Conservation (phyloP, 1,140 invertebrate species). For the Drosophila pallidifrons region DNA sequence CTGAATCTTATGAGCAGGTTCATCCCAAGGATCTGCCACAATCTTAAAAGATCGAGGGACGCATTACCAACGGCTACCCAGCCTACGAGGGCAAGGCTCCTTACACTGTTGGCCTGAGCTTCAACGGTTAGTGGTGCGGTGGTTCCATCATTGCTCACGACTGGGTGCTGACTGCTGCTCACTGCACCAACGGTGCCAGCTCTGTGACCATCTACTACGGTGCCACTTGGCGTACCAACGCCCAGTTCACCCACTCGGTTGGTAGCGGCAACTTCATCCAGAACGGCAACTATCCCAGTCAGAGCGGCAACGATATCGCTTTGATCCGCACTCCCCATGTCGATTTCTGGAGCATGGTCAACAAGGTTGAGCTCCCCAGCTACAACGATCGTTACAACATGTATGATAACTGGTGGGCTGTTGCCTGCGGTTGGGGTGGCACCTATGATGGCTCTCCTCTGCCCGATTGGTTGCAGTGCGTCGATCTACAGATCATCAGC, state of each 20-base stretch:
- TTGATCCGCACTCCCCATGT: slow-evolving; percentile 60
- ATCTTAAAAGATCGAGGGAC: slow-evolving; percentile 53
- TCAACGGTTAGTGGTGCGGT: slow-evolving; percentile 71
- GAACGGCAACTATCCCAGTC: slow-evolving; percentile 40
- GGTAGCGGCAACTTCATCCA: slow-evolving; percentile 42
- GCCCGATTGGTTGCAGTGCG: slow-evolving; percentile 56
- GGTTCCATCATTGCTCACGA: slow-evolving; percentile 86
- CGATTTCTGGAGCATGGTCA: slow-evolving; percentile 61
- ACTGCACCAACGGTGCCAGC: slow-evolving; percentile 33
- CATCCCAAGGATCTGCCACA: not conserved
- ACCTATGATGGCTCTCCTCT: slow-evolving; percentile 56
- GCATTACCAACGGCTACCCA: slow-evolving; percentile 66
- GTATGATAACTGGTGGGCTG: slow-evolving; percentile 51
- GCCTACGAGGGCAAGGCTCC: slow-evolving; percentile 85
- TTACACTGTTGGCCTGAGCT: slow-evolving; percentile 85
- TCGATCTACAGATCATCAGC: slow-evolving; percentile 51
- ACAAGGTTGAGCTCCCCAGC: slow-evolving; percentile 61
- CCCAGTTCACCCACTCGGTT: slow-evolving; percentile 55
- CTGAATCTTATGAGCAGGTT: slow-evolving; percentile 14
- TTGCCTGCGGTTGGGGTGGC: slow-evolving; percentile 65
- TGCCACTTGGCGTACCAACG: slow-evolving; percentile 63
- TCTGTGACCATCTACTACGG: slow-evolving; percentile 56
- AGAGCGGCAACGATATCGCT: slow-evolving; percentile 51
- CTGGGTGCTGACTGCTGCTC: slow-evolving; percentile 86
- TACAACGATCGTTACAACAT: slow-evolving; percentile 52